Conservation (phyloP, 64 coral and sea anemone species). For the Montipora foliosa region DNA sequence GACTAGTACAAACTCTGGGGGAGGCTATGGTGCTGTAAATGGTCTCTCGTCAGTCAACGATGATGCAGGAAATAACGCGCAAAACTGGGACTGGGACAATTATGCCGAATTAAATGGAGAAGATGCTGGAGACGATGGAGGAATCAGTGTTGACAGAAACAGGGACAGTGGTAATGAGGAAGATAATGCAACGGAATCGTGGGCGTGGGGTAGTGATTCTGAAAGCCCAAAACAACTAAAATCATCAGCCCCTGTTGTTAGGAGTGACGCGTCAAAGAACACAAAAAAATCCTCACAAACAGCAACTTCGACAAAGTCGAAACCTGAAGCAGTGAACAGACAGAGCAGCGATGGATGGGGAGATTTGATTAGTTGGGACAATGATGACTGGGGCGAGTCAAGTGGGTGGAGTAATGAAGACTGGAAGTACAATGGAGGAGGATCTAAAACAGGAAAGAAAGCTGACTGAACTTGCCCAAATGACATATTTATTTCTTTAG, state of each 20-base stretch:
- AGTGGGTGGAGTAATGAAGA: slow-evolving; percentile 91
- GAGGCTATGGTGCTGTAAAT: slow-evolving; percentile 81
- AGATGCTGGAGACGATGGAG: background rate
- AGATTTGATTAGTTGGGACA: slow-evolving; percentile 77
- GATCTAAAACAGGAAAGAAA: slow-evolving; percentile 71
- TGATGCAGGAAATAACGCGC: background rate
- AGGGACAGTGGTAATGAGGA: slow-evolving; percentile 1
- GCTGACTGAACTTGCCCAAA: slow-evolving; percentile 66
- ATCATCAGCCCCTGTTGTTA: background rate
- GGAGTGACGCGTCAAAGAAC: background rate
- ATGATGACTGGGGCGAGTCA: slow-evolving; percentile 82
- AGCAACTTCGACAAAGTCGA: background rate
- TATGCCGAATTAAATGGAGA: slow-evolving; percentile 29
- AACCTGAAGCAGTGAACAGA: slow-evolving; percentile 44
- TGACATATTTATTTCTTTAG: slow-evolving; percentile 4
- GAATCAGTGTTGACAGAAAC: background rate
- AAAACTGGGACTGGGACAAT: slow-evolving; percentile 45
- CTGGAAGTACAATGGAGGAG: slow-evolving; percentile 58
- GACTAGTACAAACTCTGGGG: slow-evolving; percentile 44
- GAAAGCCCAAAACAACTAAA: background rate
- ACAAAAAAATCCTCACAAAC: background rate
- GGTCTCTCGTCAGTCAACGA: slow-evolving; percentile 32
- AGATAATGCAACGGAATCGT: slow-evolving; percentile 30
- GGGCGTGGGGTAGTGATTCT: slow-evolving; percentile 70
- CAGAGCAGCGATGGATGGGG: slow-evolving; percentile 47